phyloP scores from a whole-genome alignment of 2,113 vertebrate genomes.

The Lasiurus cinereus region DNA sequence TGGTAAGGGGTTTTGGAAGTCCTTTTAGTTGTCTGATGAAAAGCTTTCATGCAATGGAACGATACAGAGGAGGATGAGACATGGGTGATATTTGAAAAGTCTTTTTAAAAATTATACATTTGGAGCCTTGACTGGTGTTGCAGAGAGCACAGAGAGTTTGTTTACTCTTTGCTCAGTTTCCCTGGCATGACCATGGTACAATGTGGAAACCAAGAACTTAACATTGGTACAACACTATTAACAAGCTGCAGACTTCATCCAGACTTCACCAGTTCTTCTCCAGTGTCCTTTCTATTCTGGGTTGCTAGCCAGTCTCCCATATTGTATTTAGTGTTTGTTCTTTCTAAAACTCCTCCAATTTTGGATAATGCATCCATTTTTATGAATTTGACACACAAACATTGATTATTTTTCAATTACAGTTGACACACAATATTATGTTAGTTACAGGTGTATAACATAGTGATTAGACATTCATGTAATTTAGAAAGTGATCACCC shows the following conservation, averaged over 20 bases:
- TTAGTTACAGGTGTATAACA: no score
- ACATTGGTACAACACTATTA: background rate
- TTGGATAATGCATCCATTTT: background rate
- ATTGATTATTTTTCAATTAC: no score
- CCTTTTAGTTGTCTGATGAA: background rate
- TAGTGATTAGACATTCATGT: no score
- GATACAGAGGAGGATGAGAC: background rate
- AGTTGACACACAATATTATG: no score
- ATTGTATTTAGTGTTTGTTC: background rate
- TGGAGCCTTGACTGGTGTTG: background rate
- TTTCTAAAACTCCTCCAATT: background rate
- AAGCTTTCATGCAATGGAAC: background rate
- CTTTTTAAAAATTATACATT: background rate
- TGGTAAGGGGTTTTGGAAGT: background rate
- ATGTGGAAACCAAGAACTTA: background rate
- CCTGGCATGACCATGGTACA: background rate
- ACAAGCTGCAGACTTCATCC: background rate
- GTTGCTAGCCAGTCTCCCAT: no score
- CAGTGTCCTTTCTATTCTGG: background rate
- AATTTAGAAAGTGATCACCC: no score
- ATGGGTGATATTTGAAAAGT: background rate
- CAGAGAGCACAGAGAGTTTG: background rate
- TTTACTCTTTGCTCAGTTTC: background rate
- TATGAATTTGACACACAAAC: background rate
- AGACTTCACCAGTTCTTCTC: background rate